Percentiles rank a stretch among this genome's conserved stretches.
Evolutionary conservation across 1,140 invertebrate genomes (phyloP).

Genomic region (Trachymyrmex septentrionalis): DNA sequence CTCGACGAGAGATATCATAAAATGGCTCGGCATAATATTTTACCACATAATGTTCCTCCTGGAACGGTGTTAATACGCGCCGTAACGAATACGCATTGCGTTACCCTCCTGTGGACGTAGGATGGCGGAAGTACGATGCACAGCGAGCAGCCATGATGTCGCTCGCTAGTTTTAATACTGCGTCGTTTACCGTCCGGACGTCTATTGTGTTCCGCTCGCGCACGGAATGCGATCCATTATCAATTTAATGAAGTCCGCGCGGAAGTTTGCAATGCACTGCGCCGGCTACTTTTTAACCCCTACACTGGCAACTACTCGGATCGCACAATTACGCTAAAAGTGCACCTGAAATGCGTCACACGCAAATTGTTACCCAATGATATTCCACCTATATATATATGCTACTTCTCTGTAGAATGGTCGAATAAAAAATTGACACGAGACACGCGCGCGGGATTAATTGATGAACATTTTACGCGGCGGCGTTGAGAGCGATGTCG

Average conservation of each 20-base stretch:
- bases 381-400: neutral
- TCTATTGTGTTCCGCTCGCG: conserved; percentile 31
- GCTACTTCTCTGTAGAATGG: neutral
- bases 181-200: conserved; percentile 38
- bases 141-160: conserved; percentile 23
- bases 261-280: neutral
- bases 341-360: conserved; percentile 18
- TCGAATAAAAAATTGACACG: conserved; percentile 28
- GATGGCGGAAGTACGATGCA: neutral
- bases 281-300: conserved; percentile 47
- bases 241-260: conserved; percentile 51
- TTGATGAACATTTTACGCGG: conserved; percentile 37
- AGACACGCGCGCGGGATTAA: conserved; percentile 25
- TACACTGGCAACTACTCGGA: neutral
- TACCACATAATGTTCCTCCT: neutral
- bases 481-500: neutral
- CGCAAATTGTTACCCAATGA: conserved; percentile 41
- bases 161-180: conserved; percentile 46
- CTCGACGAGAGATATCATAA: conserved; percentile 36
- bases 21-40: conserved; percentile 30
- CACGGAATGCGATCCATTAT: conserved; percentile 59
- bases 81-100: conserved; percentile 49
- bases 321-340: conserved; percentile 9
- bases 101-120: neutral
- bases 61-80: conserved; percentile 25